Conservation (phyloP, 1,140 invertebrate genomes). For the Leptinotarsa texana region DNA sequence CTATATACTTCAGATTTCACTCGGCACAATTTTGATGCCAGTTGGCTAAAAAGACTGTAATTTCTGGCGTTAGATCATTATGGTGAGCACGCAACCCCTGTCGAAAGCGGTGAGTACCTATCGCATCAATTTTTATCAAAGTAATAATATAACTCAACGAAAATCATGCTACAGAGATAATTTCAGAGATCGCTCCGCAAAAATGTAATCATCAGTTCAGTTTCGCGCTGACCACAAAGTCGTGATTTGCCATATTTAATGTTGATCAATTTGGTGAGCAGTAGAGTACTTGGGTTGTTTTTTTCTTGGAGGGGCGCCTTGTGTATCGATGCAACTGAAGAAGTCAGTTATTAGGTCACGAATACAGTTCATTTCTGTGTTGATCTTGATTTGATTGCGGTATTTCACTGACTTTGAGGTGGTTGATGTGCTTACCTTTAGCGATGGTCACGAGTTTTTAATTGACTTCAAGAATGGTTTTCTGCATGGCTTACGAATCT, state of each 20-base stretch:
- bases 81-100: background rate
- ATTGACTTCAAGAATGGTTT: too few relatives aligned
- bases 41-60: background rate
- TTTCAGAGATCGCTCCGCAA: background rate
- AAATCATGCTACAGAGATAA: background rate
- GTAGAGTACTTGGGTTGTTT: background rate
- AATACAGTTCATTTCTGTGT: background rate
- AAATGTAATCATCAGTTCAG: conserved; percentile 6
- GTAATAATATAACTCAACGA: conserved; percentile 1
- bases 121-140: background rate
- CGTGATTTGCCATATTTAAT: conserved; percentile 8
- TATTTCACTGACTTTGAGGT: too few relatives aligned
- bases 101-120: background rate
- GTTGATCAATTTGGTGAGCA: background rate
- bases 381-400: conserved; percentile 8
- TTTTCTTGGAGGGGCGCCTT: background rate
- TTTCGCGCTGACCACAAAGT: conserved; percentile 1
- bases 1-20: background rate
- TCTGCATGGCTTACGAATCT: too few relatives aligned
- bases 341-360: conserved; percentile 1
- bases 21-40: background rate
- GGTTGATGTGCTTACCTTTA: too few relatives aligned
- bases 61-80: conserved; percentile 1
- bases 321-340: background rate
- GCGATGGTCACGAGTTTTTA: too few relatives aligned